These are phyloP conservation scores for Cheilosia variabilis DNA, from an alignment of 2,888 invertebrate species.

Conservation along the genomic window DNA sequence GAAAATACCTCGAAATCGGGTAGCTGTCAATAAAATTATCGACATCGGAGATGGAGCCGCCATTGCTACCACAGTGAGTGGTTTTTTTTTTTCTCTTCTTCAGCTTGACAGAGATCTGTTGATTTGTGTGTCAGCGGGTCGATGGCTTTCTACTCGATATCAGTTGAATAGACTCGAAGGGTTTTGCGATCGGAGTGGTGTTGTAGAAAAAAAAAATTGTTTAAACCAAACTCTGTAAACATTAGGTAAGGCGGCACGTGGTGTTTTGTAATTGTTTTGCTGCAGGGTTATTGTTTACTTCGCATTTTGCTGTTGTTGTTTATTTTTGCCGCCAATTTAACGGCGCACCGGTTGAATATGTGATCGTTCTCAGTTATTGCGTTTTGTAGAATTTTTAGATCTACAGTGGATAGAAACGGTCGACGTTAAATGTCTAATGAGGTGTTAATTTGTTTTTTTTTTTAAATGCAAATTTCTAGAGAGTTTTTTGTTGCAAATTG, in stretches of 20 bases:
- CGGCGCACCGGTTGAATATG: background rate
- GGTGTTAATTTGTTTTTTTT: constrained; percentile 18
- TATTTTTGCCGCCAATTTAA: constrained; percentile 7
- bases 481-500: background rate
- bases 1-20: constrained; percentile 56
- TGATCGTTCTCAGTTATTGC: constrained; percentile 10
- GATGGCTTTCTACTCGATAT: constrained; percentile 23
- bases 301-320: constrained; percentile 5
- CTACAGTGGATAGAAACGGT: background rate
- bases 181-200: constrained; percentile 12
- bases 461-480: constrained; percentile 20
- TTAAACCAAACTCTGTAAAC: constrained; percentile 32
- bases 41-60: constrained; percentile 35
- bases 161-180: constrained; percentile 28
- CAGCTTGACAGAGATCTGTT: constrained; percentile 38
- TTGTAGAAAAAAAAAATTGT: background rate
- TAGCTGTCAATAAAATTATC: constrained; percentile 67
- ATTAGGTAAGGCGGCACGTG: constrained; percentile 56
- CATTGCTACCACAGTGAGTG: background rate
- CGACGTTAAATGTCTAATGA: constrained; percentile 39
- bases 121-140: constrained; percentile 54
- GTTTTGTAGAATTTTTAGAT: constrained; percentile 13
- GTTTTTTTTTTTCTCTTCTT: background rate
- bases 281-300: constrained; percentile 16
- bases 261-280: constrained; percentile 34